Evolutionary conservation across 2,888 invertebrate species (phyloP).

Genomic region (Drosophila mettleri): DNA sequence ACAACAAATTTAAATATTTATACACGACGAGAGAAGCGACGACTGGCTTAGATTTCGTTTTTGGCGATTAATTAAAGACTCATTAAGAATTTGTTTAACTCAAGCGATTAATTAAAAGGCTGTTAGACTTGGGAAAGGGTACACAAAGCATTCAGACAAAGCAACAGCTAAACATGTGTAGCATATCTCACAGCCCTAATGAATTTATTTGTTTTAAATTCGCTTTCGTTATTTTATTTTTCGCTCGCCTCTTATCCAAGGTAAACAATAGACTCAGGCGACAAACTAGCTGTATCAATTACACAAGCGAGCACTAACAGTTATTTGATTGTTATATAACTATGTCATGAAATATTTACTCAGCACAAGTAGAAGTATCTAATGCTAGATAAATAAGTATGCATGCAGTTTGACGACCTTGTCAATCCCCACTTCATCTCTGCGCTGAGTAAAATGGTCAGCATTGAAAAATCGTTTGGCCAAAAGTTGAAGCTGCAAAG

Average conservation of each 20-base stretch:
- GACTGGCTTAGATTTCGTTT: constrained; percentile 57
- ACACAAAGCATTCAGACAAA: constrained; percentile 24
- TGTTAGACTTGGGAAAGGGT: constrained; percentile 57
- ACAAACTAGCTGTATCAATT: constrained; percentile 44
- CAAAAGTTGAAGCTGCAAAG: constrained; percentile 36
- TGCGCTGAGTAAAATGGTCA: constrained; percentile 39
- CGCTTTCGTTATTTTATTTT: background rate
- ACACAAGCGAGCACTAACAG: background rate
- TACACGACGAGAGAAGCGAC: constrained; percentile 16
- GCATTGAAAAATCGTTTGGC: constrained; percentile 55
- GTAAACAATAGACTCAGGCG: constrained; percentile 46
- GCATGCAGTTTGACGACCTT: too few relatives aligned
- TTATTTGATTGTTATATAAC: background rate
- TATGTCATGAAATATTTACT: background rate
- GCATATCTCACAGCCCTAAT: constrained; percentile 24
- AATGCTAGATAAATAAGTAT: too few relatives aligned
- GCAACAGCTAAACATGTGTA: constrained; percentile 37
- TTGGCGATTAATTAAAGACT: constrained; percentile 79
- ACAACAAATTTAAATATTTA: constrained; percentile 64
- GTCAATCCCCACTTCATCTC: constrained; percentile 11
- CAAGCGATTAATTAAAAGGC: constrained; percentile 74
- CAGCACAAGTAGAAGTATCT: background rate
- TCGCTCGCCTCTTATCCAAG: background rate
- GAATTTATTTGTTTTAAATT: constrained; percentile 32
- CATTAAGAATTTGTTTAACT: constrained; percentile 77